Evolutionary conservation across 2,113 vertebrate genomes (phyloP), one percentile per base, ranked within the genome.

Genomic region (Puntigrus tetrazona): DNA sequence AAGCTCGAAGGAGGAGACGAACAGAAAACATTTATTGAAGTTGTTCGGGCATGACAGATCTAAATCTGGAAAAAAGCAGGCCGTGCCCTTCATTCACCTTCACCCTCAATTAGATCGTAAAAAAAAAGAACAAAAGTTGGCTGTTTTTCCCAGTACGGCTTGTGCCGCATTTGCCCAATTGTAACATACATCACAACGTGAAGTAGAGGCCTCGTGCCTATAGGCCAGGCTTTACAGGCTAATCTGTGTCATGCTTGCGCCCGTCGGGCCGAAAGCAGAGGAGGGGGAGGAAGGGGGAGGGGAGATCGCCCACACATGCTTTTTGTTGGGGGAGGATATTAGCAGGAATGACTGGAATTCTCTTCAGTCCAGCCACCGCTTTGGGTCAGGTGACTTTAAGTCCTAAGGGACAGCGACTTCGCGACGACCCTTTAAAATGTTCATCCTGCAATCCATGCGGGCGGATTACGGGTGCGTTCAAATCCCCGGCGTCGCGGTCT

Each of bases 291-390:
- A 55, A 78, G 79, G 82, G 84, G 82, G 81, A 74, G 76, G 82
- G 65, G 65, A 80, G 86, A 63, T 61, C 84, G 50, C 87, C 84
- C 79, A 86, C 88, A 88, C 82, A 90, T 86, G 86, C 86, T 83
- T 88, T 85, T 78, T 79, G 74, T 85, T 85, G 86, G 85, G 84
- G 87, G 89, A 86, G 85, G 87, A 86, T 87, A 88, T 86, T 84
- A 85, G 61, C 77, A 84, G 77, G 88, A 91, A 89, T 86, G 84
- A 86, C 67, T 76, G 87, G 87, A 89, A 90, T 90, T 89, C 86
- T 80, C 78, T 86, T 87, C 70, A 85, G 87, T 88, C 70, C 70
- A 47, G 85, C 86, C 63, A 74, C 67, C 36, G 88, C 81, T 81
- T 57, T 22, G 57, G 85, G 86, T 88, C 88, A 87, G 87, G 84